A percentile compares a stretch with the other conserved stretches of the same genome.
phyloP scores from a whole-genome alignment of 2,797 vertebrate genomes.

The Botia kubotai region DNA sequence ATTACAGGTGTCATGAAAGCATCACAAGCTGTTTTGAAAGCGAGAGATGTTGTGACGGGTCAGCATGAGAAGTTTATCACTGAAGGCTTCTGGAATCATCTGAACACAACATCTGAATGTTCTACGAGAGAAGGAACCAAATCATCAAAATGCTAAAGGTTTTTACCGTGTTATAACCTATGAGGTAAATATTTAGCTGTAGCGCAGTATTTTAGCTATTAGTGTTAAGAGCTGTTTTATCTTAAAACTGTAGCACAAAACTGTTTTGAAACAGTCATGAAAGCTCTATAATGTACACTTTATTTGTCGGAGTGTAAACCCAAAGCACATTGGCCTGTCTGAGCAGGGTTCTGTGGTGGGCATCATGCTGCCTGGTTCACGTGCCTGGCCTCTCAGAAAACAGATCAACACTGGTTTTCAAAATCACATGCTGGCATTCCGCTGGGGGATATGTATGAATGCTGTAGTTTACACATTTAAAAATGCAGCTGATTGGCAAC shows the following conservation, averaged over 20 bases:
- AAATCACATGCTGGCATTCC: slow-evolving; percentile 53
- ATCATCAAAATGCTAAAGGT: slow-evolving; percentile 13
- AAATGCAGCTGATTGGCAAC: no score
- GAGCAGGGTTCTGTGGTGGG: no score
- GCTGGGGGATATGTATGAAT: no score
- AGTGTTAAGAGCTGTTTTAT: slow-evolving; percentile 68
- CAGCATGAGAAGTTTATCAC: slow-evolving; percentile 63
- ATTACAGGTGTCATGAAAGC: background rate
- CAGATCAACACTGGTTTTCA: slow-evolving; percentile 16
- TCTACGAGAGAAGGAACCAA: slow-evolving; percentile 4
- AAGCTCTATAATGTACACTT: slow-evolving; percentile 65
- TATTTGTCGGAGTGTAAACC: slow-evolving; percentile 64
- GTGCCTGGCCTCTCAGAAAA: slow-evolving; percentile 74
- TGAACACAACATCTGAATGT: slow-evolving; percentile 8
- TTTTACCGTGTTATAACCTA: background rate
- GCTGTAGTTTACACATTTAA: no score
- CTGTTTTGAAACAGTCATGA: slow-evolving; percentile 73
- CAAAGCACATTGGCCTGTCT: slow-evolving; percentile 52
- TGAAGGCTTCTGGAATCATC: slow-evolving; percentile 58
- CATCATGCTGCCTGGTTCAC: slow-evolving; percentile 78
- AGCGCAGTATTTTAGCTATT: slow-evolving; percentile 80
- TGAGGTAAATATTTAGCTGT: slow-evolving; percentile 72
- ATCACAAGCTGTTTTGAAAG: slow-evolving; percentile 19
- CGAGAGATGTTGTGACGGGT: slow-evolving; percentile 17
- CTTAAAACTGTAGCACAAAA: slow-evolving; percentile 70